These are phyloP conservation scores for Tillus elongatus DNA, from an alignment of 2,888 invertebrate genomes.

Conservation along the genomic window DNA sequence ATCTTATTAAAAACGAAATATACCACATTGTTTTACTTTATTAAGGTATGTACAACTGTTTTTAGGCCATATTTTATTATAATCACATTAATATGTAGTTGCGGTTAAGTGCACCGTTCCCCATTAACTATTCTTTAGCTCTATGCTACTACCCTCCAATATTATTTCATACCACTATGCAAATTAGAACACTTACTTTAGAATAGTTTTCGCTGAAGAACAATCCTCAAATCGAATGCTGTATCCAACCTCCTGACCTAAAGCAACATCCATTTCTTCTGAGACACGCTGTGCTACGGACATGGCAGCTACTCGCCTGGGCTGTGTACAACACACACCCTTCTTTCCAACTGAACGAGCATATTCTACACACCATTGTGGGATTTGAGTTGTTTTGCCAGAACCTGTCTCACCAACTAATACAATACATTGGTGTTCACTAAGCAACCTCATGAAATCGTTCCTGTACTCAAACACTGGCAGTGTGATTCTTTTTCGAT, in stretches of 20 bases:
- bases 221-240: conserved; percentile 99
- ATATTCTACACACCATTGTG: conserved; percentile 87
- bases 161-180: too few relatives aligned
- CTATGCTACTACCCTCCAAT: too few relatives aligned
- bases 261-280: conserved; percentile 96
- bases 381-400: conserved; percentile 99
- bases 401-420: conserved; percentile 99
- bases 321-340: conserved; percentile 94
- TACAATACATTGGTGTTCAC: conserved; percentile 88
- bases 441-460: conserved; percentile 91
- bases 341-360: conserved; percentile 56
- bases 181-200: conserved; percentile 70
- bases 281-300: conserved; percentile 97
- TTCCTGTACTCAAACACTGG: conserved; percentile 98
- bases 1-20: too few relatives aligned
- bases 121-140: too few relatives aligned
- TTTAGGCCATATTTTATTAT: too few relatives aligned
- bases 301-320: conserved; percentile 97
- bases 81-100: too few relatives aligned
- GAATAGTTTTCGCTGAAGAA: conserved; percentile 83
- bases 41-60: too few relatives aligned
- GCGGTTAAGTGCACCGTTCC: too few relatives aligned
- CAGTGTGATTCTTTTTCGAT: conserved; percentile 78
- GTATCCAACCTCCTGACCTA: conserved; percentile 89
- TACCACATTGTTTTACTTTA: too few relatives aligned